Evolutionary conservation across 2,797 vertebrate species (phyloP).

Genomic region (Ceryle rudis): DNA sequence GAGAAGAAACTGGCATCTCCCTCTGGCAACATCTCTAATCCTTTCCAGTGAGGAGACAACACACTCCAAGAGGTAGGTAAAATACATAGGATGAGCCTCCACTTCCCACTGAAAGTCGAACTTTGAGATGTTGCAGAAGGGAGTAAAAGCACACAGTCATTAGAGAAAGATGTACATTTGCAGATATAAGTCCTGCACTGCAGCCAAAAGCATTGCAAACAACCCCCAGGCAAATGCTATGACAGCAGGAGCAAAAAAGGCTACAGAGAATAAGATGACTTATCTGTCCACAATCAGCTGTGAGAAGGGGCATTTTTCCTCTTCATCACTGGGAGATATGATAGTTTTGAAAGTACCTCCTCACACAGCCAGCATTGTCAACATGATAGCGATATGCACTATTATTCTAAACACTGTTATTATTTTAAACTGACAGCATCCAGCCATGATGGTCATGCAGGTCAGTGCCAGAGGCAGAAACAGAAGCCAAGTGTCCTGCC

Average conservation of each 20-base stretch:
- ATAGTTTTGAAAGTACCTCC: not conserved
- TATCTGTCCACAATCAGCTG: not conserved
- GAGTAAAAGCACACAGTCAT: not conserved
- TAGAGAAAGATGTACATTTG: not conserved
- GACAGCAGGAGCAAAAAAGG: not conserved
- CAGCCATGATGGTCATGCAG: not conserved
- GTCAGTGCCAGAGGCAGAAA: not conserved
- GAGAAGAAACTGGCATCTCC: not conserved
- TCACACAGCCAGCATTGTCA: not conserved
- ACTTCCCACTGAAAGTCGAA: not conserved
- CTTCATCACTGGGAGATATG: not conserved
- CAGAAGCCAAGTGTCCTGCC: not conserved
- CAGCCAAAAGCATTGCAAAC: not conserved
- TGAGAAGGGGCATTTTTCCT: not conserved
- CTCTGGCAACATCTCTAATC: not conserved
- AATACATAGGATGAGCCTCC: not conserved
- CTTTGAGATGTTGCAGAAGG: not conserved
- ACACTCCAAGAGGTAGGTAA: not conserved
- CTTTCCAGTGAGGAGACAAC: not conserved
- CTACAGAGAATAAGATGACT: not conserved
- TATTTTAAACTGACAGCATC: not conserved
- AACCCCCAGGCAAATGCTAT: not conserved
- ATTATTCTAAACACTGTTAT: not conserved
- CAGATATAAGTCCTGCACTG: not conserved
- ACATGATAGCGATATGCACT: fast-evolving